Conservation (phyloP, 2,888 invertebrate species). For the Apodemia zela region DNA sequence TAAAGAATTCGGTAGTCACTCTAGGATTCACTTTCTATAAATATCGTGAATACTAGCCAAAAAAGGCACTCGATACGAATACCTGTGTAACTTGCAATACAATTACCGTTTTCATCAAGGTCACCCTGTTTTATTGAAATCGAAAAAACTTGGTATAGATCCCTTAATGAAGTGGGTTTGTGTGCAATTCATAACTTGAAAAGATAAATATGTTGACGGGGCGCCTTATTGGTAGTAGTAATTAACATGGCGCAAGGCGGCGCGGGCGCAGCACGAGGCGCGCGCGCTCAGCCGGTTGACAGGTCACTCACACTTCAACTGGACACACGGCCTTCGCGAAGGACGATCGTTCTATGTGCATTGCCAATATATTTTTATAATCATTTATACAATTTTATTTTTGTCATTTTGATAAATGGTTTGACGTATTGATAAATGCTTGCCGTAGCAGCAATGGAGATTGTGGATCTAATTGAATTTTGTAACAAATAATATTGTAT, state of each 20-base stretch:
- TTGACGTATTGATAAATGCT: conserved; percentile 9
- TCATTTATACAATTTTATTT: conserved; percentile 19
- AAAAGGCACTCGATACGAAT: conserved; percentile 60
- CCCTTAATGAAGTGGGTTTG: conserved; percentile 55
- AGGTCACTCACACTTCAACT: conserved; percentile 62
- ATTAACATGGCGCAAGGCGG: conserved; percentile 64
- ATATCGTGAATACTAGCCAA: conserved; percentile 59
- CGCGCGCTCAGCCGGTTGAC: conserved; percentile 41
- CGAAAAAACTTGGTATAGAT: conserved; percentile 49
- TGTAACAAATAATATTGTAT: background rate
- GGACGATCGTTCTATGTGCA: conserved; percentile 46
- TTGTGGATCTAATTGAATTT: background rate
- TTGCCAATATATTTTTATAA: conserved; percentile 30
- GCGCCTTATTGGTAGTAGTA: conserved; percentile 71
- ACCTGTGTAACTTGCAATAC: conserved; percentile 54
- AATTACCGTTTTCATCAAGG: conserved; percentile 65
- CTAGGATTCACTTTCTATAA: conserved; percentile 69
- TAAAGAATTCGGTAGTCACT: conserved; percentile 59
- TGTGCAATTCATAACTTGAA: conserved; percentile 59
- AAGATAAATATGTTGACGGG: conserved; percentile 62
- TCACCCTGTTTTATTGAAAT: conserved; percentile 37
- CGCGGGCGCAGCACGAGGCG: conserved; percentile 47
- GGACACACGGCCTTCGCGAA: conserved; percentile 62
- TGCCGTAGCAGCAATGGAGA: background rate
- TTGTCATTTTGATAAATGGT: conserved; percentile 5